Conservation (phyloP, 2,797 vertebrate species). For the Hypotaenidia okinawae region DNA sequence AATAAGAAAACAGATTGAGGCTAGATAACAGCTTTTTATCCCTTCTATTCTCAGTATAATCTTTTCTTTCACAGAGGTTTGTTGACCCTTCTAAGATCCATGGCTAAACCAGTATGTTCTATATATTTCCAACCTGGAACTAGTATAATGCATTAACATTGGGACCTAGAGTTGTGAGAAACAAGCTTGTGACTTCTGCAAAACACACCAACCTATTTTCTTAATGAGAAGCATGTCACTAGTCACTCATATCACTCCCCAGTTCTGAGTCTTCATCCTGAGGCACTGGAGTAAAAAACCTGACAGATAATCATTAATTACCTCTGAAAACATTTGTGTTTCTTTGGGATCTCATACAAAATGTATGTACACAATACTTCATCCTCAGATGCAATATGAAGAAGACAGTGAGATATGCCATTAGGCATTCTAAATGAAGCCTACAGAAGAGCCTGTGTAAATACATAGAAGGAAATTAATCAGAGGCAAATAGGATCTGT, state of each 20-base stretch:
- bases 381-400: background rate
- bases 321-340: background rate
- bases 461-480: background rate
- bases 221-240: background rate
- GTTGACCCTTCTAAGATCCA: background rate
- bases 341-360: background rate
- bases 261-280: background rate
- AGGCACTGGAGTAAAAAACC: background rate
- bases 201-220: background rate
- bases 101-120: background rate
- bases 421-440: background rate
- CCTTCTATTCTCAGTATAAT: background rate
- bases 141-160: background rate
- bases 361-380: background rate
- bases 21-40: background rate
- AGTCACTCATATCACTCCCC: background rate
- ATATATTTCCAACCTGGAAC: background rate
- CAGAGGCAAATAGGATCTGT: background rate
- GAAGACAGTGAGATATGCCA: background rate
- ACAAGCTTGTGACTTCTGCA: background rate
- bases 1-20: background rate
- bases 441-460: background rate
- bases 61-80: background rate
- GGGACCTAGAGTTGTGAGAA: background rate
- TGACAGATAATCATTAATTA: background rate